Evolutionary conservation across 2,888 invertebrate genomes (phyloP), one percentile per base, ranked within the genome.

Genomic region (Phalera bucephala): DNA sequence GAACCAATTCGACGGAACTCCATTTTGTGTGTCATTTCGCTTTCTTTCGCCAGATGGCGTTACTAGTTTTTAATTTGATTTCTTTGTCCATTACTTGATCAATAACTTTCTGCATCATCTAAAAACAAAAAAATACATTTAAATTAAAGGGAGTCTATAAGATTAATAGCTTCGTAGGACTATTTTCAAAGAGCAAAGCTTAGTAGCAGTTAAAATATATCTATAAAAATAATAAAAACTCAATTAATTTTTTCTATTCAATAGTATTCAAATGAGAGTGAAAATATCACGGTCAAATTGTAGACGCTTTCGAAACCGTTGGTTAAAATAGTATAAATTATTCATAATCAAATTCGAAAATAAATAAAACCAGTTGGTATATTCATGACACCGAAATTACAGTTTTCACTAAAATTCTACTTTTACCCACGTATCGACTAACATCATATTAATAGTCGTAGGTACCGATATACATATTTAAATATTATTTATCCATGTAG

Each of bases 21-120:
- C 57, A 30, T 35, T 43, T n/a, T n/a, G n/a, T n/a, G n/a, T 32
- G 50, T 75, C 66, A 72, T 77, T 66, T 64, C 36, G 46, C 38
- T 29, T 21, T 34, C 37, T 13, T 33, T 36, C 46, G 49, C 54
- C 56, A 74, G 72, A 57, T 66, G 68, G 60, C 70, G 48, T 37
- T 55, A 36, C 44, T 53, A 23, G 33, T 32, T 28, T 35, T 13
- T 17, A 26, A 30, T 40, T 40, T 23, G 17, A 35, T 32, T 42
- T 42, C 58, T 57, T 58, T 47, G 41, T 40, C 56, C 51, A 42
- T 55, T 48, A 39, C 39, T 40, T 19, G 39, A 28, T 36, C 22
- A 33, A 30, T 36, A 36, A 35, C 31, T 35, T 45, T 52, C 48
- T 39, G 56, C 60, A 56, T 61, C 48, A 56, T 64, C 73, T 72